phyloP scores from a whole-genome alignment of 2,113 vertebrate species.

The Grantiella picta region DNA sequence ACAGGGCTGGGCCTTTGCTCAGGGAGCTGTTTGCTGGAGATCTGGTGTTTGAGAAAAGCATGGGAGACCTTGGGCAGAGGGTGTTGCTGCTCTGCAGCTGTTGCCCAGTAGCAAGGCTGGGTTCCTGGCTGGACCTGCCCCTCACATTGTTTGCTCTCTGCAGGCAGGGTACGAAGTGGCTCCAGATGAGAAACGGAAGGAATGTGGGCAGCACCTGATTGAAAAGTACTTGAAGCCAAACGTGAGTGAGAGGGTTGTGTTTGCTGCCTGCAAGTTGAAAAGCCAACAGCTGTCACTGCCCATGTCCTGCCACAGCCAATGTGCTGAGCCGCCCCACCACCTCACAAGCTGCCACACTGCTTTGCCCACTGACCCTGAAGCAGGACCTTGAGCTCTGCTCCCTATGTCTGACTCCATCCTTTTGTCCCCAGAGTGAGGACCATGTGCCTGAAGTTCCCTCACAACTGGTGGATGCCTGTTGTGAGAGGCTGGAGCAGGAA shows the following conservation, averaged over 20 bases:
- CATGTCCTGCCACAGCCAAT: background rate
- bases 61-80: background rate
- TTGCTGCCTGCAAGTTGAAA: background rate
- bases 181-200: conserved; percentile 92
- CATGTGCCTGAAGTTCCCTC: conserved; percentile 85
- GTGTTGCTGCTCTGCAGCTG: background rate
- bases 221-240: conserved; percentile 84
- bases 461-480: conserved; percentile 81
- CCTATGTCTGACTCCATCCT: background rate
- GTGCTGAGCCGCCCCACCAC: background rate
- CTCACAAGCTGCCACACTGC: background rate
- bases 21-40: background rate
- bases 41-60: background rate
- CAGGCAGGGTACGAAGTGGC: conserved; percentile 95
- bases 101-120: background rate
- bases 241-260: conserved; percentile 56
- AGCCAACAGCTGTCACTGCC: background rate
- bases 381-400: background rate
- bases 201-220: conserved; percentile 84
- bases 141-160: background rate
- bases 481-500: conserved; percentile 84
- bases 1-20: background rate
- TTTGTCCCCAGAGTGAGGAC: conserved; percentile 81
- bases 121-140: background rate
- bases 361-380: background rate